A percentile compares a stretch with the other conserved stretches of the same genome.
phyloP scores from a whole-genome alignment of 2,888 invertebrate genomes.

The Rhagium mordax region DNA sequence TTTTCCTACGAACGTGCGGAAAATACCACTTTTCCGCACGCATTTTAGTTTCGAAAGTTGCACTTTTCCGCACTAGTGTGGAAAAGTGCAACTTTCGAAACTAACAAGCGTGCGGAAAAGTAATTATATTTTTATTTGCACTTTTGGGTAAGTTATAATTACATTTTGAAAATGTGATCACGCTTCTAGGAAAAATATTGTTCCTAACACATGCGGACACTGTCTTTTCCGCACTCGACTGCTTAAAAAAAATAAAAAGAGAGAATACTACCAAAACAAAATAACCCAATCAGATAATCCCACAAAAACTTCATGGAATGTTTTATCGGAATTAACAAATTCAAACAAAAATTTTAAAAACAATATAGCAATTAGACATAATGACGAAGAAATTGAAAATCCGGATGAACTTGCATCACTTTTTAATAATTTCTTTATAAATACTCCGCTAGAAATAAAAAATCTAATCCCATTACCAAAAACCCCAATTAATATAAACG shows the following conservation, averaged over 20 bases:
- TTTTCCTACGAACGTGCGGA: no score
- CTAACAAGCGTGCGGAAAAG: no score
- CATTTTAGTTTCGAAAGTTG: no score
- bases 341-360: background rate
- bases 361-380: background rate
- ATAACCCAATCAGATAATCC: constrained; percentile 3
- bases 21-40: no score
- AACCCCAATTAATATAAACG: background rate
- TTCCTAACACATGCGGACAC: no score
- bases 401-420: background rate
- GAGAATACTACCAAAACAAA: constrained; percentile 11
- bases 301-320: background rate
- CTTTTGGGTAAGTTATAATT: no score
- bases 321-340: background rate
- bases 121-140: no score
- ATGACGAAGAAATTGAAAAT: constrained; percentile 1
- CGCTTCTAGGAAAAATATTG: no score
- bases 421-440: constrained; percentile 11
- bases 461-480: background rate
- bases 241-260: constrained; percentile 11
- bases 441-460: background rate
- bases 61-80: no score
- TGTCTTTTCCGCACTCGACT: no score
- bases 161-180: no score
- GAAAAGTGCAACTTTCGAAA: no score